These are phyloP conservation scores for Sparus aurata DNA, from an alignment of 2,797 vertebrate genomes.

Conservation along the genomic window DNA sequence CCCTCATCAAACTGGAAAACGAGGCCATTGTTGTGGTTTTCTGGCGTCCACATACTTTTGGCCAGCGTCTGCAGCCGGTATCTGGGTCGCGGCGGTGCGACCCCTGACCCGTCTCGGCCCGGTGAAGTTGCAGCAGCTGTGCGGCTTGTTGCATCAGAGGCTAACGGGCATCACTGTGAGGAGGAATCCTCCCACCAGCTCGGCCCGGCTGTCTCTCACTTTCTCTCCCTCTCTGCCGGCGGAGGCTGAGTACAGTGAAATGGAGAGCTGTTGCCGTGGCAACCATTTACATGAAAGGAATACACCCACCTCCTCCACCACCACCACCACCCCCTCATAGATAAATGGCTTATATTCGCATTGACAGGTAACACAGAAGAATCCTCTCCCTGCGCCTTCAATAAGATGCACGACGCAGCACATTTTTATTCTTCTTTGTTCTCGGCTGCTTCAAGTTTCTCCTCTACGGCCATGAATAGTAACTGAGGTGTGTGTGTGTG, in stretches of 20 bases:
- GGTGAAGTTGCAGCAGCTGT: constrained; percentile 39
- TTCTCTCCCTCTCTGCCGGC: neutral
- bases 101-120: neutral
- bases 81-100: neutral
- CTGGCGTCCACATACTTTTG: neutral
- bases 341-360: constrained; percentile 51
- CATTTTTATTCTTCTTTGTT: constrained; percentile 16
- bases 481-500: constrained; percentile 5
- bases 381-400: constrained; percentile 16
- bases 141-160: constrained; percentile 60
- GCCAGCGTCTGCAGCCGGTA: neutral
- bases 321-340: neutral
- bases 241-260: constrained; percentile 20
- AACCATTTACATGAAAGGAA: constrained; percentile 77
- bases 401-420: constrained; percentile 8
- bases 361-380: constrained; percentile 47
- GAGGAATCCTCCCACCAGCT: constrained; percentile 59
- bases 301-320: neutral
- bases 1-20: no score
- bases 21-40: neutral
- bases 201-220: constrained; percentile 23
- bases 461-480: constrained; percentile 52
- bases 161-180: neutral
- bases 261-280: constrained; percentile 75
- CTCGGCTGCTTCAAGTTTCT: constrained; percentile 2